A percentile compares a stretch with the other conserved stretches of the same genome.
Conservation (phyloP, 2,797 vertebrate genomes). For the Poeciliopsis paucimaculata region DNA sequence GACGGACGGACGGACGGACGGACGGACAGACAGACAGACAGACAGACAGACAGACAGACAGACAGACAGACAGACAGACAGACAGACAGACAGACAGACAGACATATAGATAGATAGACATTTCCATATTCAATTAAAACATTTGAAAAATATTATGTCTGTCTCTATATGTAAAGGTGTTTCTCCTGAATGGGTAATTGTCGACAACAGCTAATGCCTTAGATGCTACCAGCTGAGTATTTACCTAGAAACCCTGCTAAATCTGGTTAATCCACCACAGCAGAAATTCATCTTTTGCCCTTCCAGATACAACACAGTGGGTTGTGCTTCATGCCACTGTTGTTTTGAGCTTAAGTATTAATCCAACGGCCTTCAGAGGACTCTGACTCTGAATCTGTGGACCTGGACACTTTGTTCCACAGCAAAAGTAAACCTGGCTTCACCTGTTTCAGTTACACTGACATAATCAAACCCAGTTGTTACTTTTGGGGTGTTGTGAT, state of each 20-base stretch:
- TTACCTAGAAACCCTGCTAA: slow-evolving; percentile 38
- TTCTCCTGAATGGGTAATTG: slow-evolving; percentile 14
- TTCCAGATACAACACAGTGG: slow-evolving; percentile 49
- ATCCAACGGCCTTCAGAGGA: slow-evolving; percentile 44
- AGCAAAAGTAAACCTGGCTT: slow-evolving; percentile 44
- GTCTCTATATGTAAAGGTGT: too few relatives aligned
- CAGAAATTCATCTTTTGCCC: slow-evolving; percentile 54
- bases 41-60: too few relatives aligned
- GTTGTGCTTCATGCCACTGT: slow-evolving; percentile 34
- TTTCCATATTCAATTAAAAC: too few relatives aligned
- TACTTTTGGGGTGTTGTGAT: slow-evolving; percentile 32
- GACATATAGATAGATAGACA: too few relatives aligned
- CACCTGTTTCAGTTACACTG: slow-evolving; percentile 46
- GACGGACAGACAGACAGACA: too few relatives aligned
- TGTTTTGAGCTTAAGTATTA: slow-evolving; percentile 44
- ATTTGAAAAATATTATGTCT: too few relatives aligned
- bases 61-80: too few relatives aligned
- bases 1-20: too few relatives aligned
- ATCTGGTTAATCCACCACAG: slow-evolving; percentile 59
- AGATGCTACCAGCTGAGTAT: slow-evolving; percentile 39
- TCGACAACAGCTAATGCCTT: slow-evolving; percentile 20
- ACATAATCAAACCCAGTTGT: slow-evolving; percentile 41
- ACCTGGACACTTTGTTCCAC: slow-evolving; percentile 33
- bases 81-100: too few relatives aligned
- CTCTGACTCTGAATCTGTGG: slow-evolving; percentile 38